Conservation (phyloP, 2,113 vertebrate genomes). For the Anolis sagrei region DNA sequence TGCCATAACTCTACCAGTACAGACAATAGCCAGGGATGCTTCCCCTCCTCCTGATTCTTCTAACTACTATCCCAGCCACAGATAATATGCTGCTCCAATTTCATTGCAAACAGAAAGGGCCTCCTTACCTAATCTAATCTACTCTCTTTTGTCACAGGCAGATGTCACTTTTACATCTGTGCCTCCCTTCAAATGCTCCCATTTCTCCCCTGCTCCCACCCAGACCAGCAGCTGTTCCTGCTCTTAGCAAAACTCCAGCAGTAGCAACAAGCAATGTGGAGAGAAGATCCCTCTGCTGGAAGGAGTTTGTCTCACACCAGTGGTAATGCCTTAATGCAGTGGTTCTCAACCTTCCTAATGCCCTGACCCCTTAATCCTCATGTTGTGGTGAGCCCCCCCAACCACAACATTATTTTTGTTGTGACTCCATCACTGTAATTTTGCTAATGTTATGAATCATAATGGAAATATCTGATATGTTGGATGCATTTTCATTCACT, state of each 20-base stretch:
- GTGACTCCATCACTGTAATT: no score
- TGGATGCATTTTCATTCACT: no score
- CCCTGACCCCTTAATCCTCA: no score
- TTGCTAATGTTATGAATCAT: no score
- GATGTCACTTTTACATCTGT: conserved; percentile 97
- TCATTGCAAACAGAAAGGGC: conserved; percentile 74
- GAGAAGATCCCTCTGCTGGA: conserved; percentile 65
- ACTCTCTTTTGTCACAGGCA: conserved; percentile 86
- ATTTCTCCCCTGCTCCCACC: conserved; percentile 38
- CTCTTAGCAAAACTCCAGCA: conserved; percentile 56
- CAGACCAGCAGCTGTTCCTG: conserved; percentile 81
- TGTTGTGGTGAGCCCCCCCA: no score
- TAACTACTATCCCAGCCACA: conserved; percentile 46
- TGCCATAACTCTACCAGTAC: conserved; percentile 11
- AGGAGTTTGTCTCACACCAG: neutral
- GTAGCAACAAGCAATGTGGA: conserved; percentile 44
- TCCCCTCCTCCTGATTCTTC: neutral
- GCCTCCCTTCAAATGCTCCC: conserved; percentile 79
- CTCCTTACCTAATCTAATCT: conserved; percentile 89
- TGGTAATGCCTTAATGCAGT: neutral
- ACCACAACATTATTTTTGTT: no score
- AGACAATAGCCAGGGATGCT: conserved; percentile 51
- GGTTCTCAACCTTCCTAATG: no score
- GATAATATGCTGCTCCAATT: conserved; percentile 30
- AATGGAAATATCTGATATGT: no score